Evolutionary conservation across 1,140 invertebrate genomes (phyloP).

Genomic region (Micrasema longulum): DNA sequence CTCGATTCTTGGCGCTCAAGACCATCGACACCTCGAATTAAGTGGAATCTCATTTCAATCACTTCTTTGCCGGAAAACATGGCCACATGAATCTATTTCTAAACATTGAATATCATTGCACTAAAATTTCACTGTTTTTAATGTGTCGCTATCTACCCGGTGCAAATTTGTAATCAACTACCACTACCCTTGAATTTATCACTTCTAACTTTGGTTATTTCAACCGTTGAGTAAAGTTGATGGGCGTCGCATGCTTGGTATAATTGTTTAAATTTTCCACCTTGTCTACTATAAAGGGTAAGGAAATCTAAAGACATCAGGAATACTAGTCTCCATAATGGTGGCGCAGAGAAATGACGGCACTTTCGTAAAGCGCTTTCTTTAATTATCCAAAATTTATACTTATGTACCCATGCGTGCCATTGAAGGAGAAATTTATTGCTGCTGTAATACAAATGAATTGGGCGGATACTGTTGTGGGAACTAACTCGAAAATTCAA

Average conservation of each 20-base stretch:
- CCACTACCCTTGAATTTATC: neutral
- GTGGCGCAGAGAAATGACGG: neutral
- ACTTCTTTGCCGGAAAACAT: neutral
- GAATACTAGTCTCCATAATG: neutral
- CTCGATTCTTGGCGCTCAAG: conserved; percentile 12
- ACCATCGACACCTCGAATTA: conserved; percentile 27
- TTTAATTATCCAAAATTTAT: conserved; percentile 36
- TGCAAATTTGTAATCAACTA: too few species aligned
- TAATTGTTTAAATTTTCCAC: neutral
- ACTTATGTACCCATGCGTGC: conserved; percentile 22
- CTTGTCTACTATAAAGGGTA: neutral
- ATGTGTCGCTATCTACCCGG: too few species aligned
- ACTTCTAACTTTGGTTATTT: neutral
- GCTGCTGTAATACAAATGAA: conserved; percentile 45
- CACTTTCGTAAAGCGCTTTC: conserved; percentile 23
- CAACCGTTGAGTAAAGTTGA: neutral
- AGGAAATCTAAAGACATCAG: neutral
- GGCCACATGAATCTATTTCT: too few species aligned
- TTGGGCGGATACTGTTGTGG: conserved; percentile 43
- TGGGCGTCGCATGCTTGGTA: neutral
- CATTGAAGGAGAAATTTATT: conserved; percentile 47
- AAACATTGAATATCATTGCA: too few species aligned
- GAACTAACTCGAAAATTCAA: conserved; percentile 28
- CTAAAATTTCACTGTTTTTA: too few species aligned
- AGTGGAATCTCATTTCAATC: conserved; percentile 7